Evolutionary conservation across 2,888 invertebrate genomes (phyloP), one percentile per base, ranked within the genome.

Genomic region (Dendrolimus pini): DNA sequence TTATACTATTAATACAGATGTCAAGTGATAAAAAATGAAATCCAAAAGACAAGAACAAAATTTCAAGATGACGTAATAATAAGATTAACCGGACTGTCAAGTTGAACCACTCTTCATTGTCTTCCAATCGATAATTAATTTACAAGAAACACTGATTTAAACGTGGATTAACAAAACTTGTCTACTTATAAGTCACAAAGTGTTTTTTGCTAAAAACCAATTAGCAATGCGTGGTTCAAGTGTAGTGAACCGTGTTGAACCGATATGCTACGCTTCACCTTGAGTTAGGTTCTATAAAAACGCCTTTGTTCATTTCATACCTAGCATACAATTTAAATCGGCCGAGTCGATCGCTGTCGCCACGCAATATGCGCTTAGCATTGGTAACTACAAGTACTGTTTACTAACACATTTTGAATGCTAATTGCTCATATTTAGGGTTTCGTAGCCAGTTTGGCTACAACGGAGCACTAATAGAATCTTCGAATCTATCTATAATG

Each of bases 401-500:
- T 80, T 82, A 80, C 78, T 72, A 75, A 78, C 77, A 75, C 66
- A 68, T 60, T 62, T 59, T 75, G 80, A 79, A 81, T 82, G 74
- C 69, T 74, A 80, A 77, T 69, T 66, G 64, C 59, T 57, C 63
- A 68, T 74, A 81, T 82, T 79, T 74, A 30, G 30, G 30, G 30
- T 30, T 30, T 30, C 30, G 6, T 30, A 30, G 30, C 30, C 30
- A 30, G 30, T 30, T 30, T 30, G 30, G 30, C 30, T 6, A 30
- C 30, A 0, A 30, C 30, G 30, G 3, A 6, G 3, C 30, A 30
- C 30, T 30, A 3, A 3, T 30, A 30, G 6, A 30, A 30, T 30
- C 30, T 30, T 30, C 3, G 6, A 30, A 30, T 30, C 30, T 30
- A 30, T 30, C 30, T 30, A 30, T 30, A 6, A 30, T 18, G 18